phyloP scores from a whole-genome alignment of 2,113 vertebrate genomes.

The Prionailurus bengalensis region DNA sequence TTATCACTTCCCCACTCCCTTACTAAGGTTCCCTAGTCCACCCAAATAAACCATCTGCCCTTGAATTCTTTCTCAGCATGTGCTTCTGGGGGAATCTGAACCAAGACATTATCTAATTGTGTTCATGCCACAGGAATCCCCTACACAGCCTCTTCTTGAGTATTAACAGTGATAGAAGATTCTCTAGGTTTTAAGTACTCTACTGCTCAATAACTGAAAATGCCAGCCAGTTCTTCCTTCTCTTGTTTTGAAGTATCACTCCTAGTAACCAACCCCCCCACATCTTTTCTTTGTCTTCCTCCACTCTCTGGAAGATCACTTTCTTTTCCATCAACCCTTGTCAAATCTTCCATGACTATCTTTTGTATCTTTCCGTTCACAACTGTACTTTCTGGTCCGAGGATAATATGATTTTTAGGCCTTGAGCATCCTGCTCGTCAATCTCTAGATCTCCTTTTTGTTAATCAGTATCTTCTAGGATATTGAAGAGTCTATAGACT shows the following conservation, averaged over 20 bases:
- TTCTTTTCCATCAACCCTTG: neutral
- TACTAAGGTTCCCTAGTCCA: neutral
- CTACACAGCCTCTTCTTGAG: neutral
- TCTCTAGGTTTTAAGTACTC: neutral
- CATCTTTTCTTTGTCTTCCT: neutral
- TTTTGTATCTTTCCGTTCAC: neutral
- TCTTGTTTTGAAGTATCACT: neutral
- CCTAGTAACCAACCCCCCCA: neutral
- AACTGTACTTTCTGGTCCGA: neutral
- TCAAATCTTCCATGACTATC: neutral
- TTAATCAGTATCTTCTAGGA: neutral
- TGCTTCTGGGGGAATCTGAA: neutral
- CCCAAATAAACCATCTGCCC: neutral
- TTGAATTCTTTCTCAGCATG: slow-evolving; percentile 13
- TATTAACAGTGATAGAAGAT: neutral
- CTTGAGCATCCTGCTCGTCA: neutral
- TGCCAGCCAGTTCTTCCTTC: neutral
- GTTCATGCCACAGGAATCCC: neutral
- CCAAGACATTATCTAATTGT: neutral
- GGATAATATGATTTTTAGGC: neutral
- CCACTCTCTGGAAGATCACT: neutral
- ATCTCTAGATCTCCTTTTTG: neutral
- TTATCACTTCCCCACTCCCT: neutral
- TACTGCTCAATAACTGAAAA: neutral
- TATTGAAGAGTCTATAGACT: neutral